Percentiles rank a stretch among this genome's conserved stretches.
Conservation (phyloP, 37 sponge, comb jelly and placozoan genomes). For the Tethya wilhelma region DNA sequence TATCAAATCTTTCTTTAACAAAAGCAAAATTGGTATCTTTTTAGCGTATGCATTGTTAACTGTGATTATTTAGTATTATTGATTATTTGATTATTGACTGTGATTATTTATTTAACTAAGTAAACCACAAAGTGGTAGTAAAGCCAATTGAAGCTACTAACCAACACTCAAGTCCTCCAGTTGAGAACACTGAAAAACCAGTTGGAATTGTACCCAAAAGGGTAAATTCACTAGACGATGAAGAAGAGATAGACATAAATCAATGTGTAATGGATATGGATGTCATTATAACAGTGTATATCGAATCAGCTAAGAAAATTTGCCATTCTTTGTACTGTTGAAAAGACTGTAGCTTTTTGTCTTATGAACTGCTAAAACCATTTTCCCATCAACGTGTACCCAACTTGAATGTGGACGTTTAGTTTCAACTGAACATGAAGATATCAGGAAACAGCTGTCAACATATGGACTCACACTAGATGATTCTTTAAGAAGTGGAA, state of each 20-base stretch:
- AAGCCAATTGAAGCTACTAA: not conserved
- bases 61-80: conserved; percentile 12
- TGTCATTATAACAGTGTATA: too few species aligned
- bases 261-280: too few species aligned
- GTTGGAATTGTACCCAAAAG: not conserved
- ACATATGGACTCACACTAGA: not conserved
- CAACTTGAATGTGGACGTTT: too few species aligned
- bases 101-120: not conserved
- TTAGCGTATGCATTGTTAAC: conserved; percentile 36
- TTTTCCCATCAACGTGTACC: too few species aligned
- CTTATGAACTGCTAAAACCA: too few species aligned
- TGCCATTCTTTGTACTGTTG: too few species aligned
- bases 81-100: too few species aligned
- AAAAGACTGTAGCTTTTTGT: too few species aligned
- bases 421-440: not conserved
- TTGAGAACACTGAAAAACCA: not conserved
- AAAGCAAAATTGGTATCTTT: conserved; percentile 27
- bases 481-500: not conserved
- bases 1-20: too few species aligned
- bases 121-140: not conserved
- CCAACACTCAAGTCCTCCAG: not conserved
- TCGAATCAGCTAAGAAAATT: too few species aligned
- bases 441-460: not conserved
- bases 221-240: too few species aligned
- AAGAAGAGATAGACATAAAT: too few species aligned